These are phyloP conservation scores for Zonitis immaculata DNA, from an alignment of 2,888 invertebrate genomes.

Conservation along the genomic window DNA sequence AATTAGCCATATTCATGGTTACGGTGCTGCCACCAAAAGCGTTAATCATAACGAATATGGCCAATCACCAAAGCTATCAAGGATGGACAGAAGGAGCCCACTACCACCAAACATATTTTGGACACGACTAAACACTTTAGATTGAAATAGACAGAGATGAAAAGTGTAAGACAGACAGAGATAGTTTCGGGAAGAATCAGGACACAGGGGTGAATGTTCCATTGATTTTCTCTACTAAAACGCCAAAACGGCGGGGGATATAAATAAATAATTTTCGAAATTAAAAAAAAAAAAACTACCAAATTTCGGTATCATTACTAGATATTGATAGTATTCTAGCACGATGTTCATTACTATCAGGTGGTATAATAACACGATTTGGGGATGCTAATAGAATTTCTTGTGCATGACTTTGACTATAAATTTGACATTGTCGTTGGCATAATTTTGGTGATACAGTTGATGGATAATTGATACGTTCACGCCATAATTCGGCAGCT, in stretches of 20 bases:
- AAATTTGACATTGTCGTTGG: slow-evolving; percentile 43
- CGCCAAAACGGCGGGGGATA: neutral
- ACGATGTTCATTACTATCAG: slow-evolving; percentile 58
- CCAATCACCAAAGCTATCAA: slow-evolving; percentile 40
- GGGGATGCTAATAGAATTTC: slow-evolving; percentile 51
- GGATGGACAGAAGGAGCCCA: slow-evolving; percentile 29
- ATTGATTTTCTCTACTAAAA: slow-evolving; percentile 33
- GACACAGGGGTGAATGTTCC: slow-evolving; percentile 30
- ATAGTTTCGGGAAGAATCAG: neutral
- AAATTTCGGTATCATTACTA: slow-evolving; percentile 68
- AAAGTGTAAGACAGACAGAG: neutral
- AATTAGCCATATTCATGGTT: slow-evolving; percentile 39
- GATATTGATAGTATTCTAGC: slow-evolving; percentile 62
- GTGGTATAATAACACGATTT: slow-evolving; percentile 60
- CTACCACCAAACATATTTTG: slow-evolving; percentile 36
- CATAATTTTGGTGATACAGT: slow-evolving; percentile 58
- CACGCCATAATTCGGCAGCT: slow-evolving; percentile 59
- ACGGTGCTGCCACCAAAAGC: slow-evolving; percentile 36
- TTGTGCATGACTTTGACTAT: slow-evolving; percentile 45
- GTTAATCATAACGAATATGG: slow-evolving; percentile 38
- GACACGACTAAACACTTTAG: slow-evolving; percentile 10
- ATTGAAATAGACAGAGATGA: no score
- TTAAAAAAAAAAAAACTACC: slow-evolving; percentile 53
- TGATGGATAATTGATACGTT: slow-evolving; percentile 67
- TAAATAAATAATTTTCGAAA: neutral